These are phyloP conservation scores for Hapalemur alaotrensis DNA, from an alignment of 2,797 vertebrate species.

Conservation along the genomic window DNA sequence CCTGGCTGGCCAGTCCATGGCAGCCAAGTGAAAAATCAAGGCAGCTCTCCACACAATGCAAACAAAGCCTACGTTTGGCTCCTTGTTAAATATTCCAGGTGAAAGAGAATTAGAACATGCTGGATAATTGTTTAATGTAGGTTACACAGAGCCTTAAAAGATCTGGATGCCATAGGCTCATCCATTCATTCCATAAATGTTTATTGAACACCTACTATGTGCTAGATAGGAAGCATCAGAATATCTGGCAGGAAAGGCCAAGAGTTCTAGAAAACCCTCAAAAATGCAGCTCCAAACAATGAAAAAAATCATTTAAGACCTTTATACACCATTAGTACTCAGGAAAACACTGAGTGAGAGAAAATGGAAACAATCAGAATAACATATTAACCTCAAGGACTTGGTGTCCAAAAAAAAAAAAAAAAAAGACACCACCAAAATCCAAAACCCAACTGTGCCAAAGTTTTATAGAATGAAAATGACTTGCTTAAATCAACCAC, in stretches of 20 bases:
- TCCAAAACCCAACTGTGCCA: not conserved
- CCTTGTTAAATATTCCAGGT: not conserved
- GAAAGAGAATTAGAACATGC: not conserved
- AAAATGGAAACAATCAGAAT: constrained; percentile 58
- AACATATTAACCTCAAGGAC: constrained; percentile 29
- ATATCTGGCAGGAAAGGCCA: not conserved
- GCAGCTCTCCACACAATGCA: not conserved
- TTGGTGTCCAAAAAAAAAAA: not conserved
- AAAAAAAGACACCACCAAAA: not conserved
- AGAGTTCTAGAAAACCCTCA: not conserved
- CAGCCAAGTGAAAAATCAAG: not conserved
- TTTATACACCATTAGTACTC: constrained; percentile 80
- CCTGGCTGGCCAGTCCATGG: not conserved
- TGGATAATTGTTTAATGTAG: not conserved
- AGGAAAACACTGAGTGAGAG: constrained; percentile 80
- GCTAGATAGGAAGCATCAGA: not conserved
- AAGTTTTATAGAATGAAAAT: constrained; percentile 6
- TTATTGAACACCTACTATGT: not conserved
- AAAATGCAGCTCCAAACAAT: not conserved
- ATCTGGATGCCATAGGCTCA: not conserved
- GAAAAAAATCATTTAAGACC: constrained; percentile 5
- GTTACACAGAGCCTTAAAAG: not conserved
- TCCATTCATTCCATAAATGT: not conserved
- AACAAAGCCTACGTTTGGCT: not conserved
- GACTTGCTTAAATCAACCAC: constrained; percentile 12